phyloP scores from a whole-genome alignment of 2,113 vertebrate species.

The Elephantulus edwardii region DNA sequence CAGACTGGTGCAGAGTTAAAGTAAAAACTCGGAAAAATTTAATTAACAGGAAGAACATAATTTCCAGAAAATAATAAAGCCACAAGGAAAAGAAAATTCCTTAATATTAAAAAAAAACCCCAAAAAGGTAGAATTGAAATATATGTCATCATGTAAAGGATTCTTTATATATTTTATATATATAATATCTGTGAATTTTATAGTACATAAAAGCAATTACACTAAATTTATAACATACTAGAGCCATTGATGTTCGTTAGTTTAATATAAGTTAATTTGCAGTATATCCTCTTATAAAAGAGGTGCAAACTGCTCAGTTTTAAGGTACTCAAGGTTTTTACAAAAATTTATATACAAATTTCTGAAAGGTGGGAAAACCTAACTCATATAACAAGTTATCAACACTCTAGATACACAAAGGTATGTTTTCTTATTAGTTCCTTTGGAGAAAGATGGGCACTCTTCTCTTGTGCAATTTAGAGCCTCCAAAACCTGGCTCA shows the following conservation, averaged over 20 bases:
- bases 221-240: not conserved
- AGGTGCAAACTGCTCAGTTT: not conserved
- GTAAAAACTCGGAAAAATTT: constrained; percentile 14
- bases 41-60: constrained; percentile 5
- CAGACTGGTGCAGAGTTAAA: not conserved
- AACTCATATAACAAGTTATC: not conserved
- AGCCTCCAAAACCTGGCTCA: too few relatives aligned
- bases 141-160: constrained; percentile 25
- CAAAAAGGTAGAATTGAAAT: not conserved
- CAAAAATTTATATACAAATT: not conserved
- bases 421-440: not conserved
- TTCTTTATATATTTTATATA: not conserved
- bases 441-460: too few relatives aligned
- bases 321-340: not conserved
- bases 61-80: not conserved
- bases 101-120: not conserved
- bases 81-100: constrained; percentile 37
- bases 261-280: not conserved
- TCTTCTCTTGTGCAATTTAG: too few relatives aligned
- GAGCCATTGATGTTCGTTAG: constrained; percentile 16
- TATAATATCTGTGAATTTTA: not conserved
- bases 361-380: constrained; percentile 19
- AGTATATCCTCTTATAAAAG: not conserved
- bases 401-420: not conserved
- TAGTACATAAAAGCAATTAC: constrained; percentile 24